A percentile compares a stretch with the other conserved stretches of the same genome.
These are phyloP conservation scores for Dryadula phaetusa DNA, from an alignment of 2,888 invertebrate species.

Conservation along the genomic window DNA sequence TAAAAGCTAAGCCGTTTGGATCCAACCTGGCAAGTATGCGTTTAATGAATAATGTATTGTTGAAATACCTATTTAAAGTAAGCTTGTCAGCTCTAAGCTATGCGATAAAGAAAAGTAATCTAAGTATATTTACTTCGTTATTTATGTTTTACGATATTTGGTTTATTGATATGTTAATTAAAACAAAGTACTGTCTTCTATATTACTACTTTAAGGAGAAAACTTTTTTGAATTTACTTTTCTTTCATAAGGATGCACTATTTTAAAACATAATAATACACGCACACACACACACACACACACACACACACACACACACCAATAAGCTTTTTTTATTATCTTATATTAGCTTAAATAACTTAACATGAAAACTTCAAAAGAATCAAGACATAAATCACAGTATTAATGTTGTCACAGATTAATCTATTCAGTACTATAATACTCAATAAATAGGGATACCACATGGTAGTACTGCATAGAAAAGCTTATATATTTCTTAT, in stretches of 20 bases:
- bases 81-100: constrained; percentile 5
- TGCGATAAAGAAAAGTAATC: constrained; percentile 9
- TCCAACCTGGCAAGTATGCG: not conserved
- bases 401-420: constrained; percentile 45
- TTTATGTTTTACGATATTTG: not conserved
- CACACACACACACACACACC: not conserved
- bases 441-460: constrained; percentile 44
- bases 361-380: constrained; percentile 34
- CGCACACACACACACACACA: too few species aligned
- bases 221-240: too few species aligned
- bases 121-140: constrained; percentile 8
- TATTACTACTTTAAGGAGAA: too few species aligned
- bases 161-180: too few species aligned
- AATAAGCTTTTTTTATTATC: constrained; percentile 26
- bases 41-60: constrained; percentile 18
- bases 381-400: constrained; percentile 45
- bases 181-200: too few species aligned
- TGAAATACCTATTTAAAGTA: constrained; percentile 21
- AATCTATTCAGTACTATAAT: constrained; percentile 42
- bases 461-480: not conserved
- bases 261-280: too few species aligned
- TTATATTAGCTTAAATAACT: constrained; percentile 32
- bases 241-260: too few species aligned
- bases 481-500: constrained; percentile 4
- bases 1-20: not conserved